A percentile compares a stretch with the other conserved stretches of the same genome.
Conservation (phyloP, 2,113 vertebrate species). For the Gavia stellata region DNA sequence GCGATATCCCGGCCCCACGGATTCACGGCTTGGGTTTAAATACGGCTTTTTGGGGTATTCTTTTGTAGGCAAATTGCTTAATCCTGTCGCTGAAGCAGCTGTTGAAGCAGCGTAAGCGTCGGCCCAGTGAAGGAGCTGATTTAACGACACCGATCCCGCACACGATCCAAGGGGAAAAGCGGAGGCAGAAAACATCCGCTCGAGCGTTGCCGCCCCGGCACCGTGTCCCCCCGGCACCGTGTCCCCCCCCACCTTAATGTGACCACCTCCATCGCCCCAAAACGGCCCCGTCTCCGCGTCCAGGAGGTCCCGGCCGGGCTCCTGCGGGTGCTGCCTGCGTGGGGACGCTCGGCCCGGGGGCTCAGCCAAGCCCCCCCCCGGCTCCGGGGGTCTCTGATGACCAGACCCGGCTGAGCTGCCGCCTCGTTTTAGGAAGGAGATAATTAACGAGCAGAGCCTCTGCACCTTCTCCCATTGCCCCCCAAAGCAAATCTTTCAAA, state of each 20-base stretch:
- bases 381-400: background rate
- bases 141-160: background rate
- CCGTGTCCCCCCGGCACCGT: no score
- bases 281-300: accelerated
- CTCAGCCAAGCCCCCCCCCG: background rate
- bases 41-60: background rate
- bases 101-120: background rate
- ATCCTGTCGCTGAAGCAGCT: background rate
- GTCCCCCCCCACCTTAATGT: accelerated
- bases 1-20: accelerated
- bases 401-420: background rate
- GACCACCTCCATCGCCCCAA: background rate
- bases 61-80: background rate
- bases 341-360: background rate
- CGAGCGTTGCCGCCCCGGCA: background rate
- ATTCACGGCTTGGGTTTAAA: background rate
- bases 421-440: background rate
- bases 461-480: accelerated
- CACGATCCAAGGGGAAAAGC: background rate
- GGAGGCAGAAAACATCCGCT: background rate
- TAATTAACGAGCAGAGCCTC: background rate
- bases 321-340: background rate
- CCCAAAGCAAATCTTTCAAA: background rate
- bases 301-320: background rate
- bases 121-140: background rate